phyloP scores from a whole-genome alignment of 2,113 vertebrate genomes.

The Trematomus loennbergii region DNA sequence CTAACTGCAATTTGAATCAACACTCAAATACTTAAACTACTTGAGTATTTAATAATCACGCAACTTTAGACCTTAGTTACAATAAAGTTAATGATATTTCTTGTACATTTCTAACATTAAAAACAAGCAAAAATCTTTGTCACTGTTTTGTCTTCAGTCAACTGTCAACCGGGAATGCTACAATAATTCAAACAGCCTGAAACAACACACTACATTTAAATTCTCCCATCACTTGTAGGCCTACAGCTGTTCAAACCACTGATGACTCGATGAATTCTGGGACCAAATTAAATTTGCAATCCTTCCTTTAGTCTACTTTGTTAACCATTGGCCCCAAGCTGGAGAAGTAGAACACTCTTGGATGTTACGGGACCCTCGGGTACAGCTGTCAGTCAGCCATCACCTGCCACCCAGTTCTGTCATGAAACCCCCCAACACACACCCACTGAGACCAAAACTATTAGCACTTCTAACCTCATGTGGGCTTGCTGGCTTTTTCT shows the following conservation, averaged over 20 bases:
- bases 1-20: too few species aligned
- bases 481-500: conserved; percentile 45
- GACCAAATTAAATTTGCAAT: conserved; percentile 38
- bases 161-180: conserved; percentile 9
- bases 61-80: neutral
- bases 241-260: conserved; percentile 50
- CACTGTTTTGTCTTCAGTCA: neutral
- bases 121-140: neutral
- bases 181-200: conserved; percentile 27
- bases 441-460: conserved; percentile 69
- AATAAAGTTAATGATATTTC: neutral
- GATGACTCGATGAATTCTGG: conserved; percentile 35
- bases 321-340: conserved; percentile 26
- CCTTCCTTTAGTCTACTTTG: conserved; percentile 31
- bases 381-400: conserved; percentile 69
- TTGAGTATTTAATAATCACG: neutral
- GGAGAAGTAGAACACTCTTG: conserved; percentile 52
- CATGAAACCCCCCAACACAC: conserved; percentile 39
- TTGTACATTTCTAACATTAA: neutral
- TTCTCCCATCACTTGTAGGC: conserved; percentile 35
- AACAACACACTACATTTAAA: conserved; percentile 33
- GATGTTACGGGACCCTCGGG: conserved; percentile 49
- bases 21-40: too few species aligned
- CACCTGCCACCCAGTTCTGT: conserved; percentile 77
- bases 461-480: conserved; percentile 66